Base-by-base conservation (phyloP, 2,797 vertebrate genomes). In the Takifugu rubripes region DNA sequence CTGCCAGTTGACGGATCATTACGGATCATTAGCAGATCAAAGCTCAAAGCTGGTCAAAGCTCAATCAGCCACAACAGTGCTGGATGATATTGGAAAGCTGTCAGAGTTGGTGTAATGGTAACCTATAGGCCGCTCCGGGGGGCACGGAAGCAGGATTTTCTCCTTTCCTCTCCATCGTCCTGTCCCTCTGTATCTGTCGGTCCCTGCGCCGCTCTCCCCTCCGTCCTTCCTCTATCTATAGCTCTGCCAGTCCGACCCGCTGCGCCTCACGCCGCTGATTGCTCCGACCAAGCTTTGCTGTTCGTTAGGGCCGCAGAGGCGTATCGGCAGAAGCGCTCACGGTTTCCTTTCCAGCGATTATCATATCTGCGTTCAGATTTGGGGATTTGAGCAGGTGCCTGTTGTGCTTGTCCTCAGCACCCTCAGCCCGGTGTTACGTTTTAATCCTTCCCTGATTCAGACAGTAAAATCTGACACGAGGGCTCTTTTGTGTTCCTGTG, bases 1-100 rank as follows among this genome's bases (percentile, higher is more conserved):
- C 56, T 50, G 59, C 47, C 54, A 52, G 62, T 65, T 79, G 69
- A 66, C 70, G 74, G 55, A 49, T 55, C 67, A 66, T 75, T 57
- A 66, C 70, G 74, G 55, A 49, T 55, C 67, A 66, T 75, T 57
- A 80, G 70, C 62, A 40, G 69, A 62, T 40, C 21, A 21, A 21
- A 21, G 21, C 21, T 21, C 21, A 21, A 21, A 21, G 68, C 66
- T 60, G 73, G 67, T 83, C 61, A 67, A 59, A 66, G 70, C 48
- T 67, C 74, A 79, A 75, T 81, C 72, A 72, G 76, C 73, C 66
- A 46, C 81, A 72, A 76, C 66, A 58, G 72, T 46, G 68, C 65
- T 33, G 25, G 76, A 74, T 69, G 73, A 58, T 79, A 85, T 81
- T 47, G 61, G 72, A 56, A 65, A 84, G 69, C 80, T 82, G 83